These are phyloP conservation scores for Drosophila percnosoma DNA, from an alignment of 2,888 invertebrate genomes.

Conservation along the genomic window DNA sequence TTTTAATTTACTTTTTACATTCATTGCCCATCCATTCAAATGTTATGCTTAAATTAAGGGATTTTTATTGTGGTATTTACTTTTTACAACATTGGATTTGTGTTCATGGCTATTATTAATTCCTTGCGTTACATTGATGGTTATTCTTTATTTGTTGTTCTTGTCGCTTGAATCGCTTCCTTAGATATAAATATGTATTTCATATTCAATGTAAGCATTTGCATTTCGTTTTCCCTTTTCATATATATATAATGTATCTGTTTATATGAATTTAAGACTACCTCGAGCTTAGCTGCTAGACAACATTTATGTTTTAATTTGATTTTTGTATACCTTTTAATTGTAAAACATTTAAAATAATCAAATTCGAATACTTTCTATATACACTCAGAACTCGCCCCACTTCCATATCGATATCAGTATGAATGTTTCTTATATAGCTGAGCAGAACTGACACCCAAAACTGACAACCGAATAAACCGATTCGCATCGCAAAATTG, in stretches of 20 bases:
- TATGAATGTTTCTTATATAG: conserved; percentile 13
- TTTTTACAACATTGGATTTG: conserved; percentile 57
- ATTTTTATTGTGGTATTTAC: conserved; percentile 36
- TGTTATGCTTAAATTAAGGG: conserved; percentile 38
- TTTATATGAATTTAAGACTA: conserved; percentile 38
- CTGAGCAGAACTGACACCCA: conserved; percentile 39
- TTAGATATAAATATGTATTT: conserved; percentile 66
- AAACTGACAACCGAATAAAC: conserved; percentile 1
- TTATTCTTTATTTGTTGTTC: conserved; percentile 29
- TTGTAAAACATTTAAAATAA: conserved; percentile 29
- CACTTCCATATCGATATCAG: conserved; percentile 17
- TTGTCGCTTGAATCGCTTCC: conserved; percentile 27
- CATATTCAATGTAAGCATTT: conserved; percentile 64
- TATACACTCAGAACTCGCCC: conserved; percentile 47
- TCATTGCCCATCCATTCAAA: conserved; percentile 32
- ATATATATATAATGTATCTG: conserved; percentile 23
- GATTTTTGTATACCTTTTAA: conserved; percentile 17
- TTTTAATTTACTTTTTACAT: conserved; percentile 62
- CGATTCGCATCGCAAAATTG: conserved; percentile 20
- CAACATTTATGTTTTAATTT: conserved; percentile 49
- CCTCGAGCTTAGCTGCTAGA: conserved; percentile 43
- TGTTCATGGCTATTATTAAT: conserved; percentile 21
- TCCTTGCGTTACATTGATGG: conserved; percentile 21
- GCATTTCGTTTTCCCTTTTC: conserved; percentile 2
- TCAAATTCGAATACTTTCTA: conserved; percentile 34